phyloP scores from a whole-genome alignment of 2,113 vertebrate genomes.

The Okapia johnstoni region DNA sequence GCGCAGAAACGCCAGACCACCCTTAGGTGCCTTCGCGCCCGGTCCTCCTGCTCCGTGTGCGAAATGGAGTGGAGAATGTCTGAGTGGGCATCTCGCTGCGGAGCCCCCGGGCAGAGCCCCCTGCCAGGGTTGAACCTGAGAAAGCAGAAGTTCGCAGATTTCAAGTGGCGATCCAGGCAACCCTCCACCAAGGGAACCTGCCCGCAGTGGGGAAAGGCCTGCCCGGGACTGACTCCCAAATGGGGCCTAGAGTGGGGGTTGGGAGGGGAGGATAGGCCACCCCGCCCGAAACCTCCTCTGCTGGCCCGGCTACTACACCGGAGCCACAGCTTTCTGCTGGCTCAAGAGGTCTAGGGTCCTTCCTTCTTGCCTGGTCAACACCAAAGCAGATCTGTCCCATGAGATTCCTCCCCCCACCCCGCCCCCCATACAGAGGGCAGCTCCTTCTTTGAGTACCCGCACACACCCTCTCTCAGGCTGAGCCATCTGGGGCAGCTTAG shows the following conservation, averaged over 20 bases:
- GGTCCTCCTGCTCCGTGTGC: not conserved
- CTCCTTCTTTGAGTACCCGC: too few relatives aligned
- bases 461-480: not conserved
- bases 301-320: fast-evolving
- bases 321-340: not conserved
- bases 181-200: not conserved
- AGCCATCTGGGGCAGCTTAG: not conserved
- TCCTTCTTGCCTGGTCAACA: not conserved
- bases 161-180: not conserved
- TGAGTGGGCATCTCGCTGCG: fast-evolving
- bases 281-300: not conserved
- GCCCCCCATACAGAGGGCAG: not conserved
- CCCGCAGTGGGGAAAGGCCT: not conserved
- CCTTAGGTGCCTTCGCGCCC: not conserved
- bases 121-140: not conserved
- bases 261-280: not conserved
- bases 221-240: not conserved
- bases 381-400: not conserved
- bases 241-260: not conserved
- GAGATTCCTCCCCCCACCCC: not conserved
- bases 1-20: not conserved
- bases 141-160: not conserved
- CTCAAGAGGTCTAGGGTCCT: not conserved
- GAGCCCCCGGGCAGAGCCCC: fast-evolving
- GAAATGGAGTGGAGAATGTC: not conserved